Evolutionary conservation across 2,888 invertebrate genomes (phyloP).

Genomic region (Auanema sp.): DNA sequence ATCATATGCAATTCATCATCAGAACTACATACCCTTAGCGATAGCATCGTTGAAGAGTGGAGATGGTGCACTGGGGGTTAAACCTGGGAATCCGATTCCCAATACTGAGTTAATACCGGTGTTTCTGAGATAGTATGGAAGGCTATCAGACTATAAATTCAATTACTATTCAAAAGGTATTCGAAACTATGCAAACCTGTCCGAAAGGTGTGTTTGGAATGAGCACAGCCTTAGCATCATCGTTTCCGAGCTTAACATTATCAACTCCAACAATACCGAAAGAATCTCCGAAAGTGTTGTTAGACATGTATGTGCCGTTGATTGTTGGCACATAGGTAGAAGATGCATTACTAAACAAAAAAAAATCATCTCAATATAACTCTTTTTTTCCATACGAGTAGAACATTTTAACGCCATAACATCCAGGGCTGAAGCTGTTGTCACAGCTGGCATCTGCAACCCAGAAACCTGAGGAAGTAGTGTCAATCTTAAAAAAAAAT

Average conservation of each 20-base stretch:
- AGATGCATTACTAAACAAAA: not conserved
- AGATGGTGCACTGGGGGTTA: not conserved
- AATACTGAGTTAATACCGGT: conserved; percentile 13
- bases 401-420: too few relatives aligned
- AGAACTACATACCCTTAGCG: not conserved
- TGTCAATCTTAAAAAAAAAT: not conserved
- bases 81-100: conserved; percentile 8
- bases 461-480: not conserved
- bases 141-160: not conserved
- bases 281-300: too few relatives aligned
- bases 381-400: not conserved
- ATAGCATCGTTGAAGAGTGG: conserved; percentile 2
- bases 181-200: not conserved
- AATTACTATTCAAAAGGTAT: not conserved
- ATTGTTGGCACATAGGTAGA: not conserved
- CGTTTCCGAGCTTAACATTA: conserved; percentile 2
- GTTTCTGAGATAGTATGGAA: conserved; percentile 6
- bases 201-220: conserved; percentile 14
- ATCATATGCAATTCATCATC: not conserved
- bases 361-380: too few relatives aligned
- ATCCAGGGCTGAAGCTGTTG: too few relatives aligned
- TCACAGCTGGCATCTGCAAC: too few relatives aligned
- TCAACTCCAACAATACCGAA: not conserved
- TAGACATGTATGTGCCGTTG: too few relatives aligned
- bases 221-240: not conserved